phyloP scores from a whole-genome alignment of 2,797 vertebrate genomes.

The Sebastes aleutianus region DNA sequence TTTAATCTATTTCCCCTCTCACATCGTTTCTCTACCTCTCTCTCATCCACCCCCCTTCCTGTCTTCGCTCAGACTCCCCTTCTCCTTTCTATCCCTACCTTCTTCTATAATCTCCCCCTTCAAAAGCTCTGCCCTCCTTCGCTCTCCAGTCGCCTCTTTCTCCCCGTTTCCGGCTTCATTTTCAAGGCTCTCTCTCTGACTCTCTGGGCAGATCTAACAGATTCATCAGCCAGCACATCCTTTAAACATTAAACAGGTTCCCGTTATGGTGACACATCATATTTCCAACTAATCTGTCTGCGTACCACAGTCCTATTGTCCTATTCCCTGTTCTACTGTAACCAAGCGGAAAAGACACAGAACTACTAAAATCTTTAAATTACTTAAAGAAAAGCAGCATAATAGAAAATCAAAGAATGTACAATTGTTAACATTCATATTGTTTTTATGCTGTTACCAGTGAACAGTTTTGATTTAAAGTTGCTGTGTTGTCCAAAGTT shows the following conservation, averaged over 20 bases:
- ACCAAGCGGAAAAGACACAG: background rate
- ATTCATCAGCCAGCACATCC: conserved; percentile 43
- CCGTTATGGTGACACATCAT: conserved; percentile 42
- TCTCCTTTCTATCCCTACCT: background rate
- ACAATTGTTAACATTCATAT: background rate
- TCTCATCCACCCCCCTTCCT: background rate
- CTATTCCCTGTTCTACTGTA: conserved; percentile 14
- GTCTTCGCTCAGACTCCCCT: background rate
- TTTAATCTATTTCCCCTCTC: conserved; percentile 50
- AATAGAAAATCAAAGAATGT: background rate
- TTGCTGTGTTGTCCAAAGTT: background rate
- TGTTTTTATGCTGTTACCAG: background rate
- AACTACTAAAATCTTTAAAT: background rate
- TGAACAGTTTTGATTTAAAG: background rate
- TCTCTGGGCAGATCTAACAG: conserved; percentile 22
- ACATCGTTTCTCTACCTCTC: conserved; percentile 39
- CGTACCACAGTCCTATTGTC: background rate
- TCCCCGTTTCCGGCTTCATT: conserved; percentile 6
- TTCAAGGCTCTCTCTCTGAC: conserved; percentile 5
- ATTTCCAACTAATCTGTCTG: conserved; percentile 67
- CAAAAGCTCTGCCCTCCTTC: conserved; percentile 4
- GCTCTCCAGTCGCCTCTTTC: background rate
- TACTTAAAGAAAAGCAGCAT: background rate
- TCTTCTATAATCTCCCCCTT: background rate
- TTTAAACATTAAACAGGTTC: conserved; percentile 59